Percentiles rank a stretch among this genome's conserved stretches.
phyloP scores from a whole-genome alignment of 2,888 invertebrate genomes.

The Agonopterix alstromeriana region DNA sequence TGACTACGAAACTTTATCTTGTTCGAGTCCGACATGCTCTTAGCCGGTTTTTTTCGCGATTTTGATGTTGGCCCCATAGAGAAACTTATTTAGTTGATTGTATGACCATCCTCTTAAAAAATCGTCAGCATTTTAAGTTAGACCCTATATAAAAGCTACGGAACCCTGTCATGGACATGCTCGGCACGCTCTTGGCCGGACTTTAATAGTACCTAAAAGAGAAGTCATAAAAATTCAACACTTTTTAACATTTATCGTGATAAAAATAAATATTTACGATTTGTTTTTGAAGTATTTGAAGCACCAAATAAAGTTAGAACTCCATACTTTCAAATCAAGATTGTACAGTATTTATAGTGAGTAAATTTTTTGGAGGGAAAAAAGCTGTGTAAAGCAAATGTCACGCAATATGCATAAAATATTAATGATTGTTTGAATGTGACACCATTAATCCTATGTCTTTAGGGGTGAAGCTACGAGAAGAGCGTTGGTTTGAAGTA shows the following conservation, averaged over 20 bases:
- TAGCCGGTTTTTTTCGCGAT: too few species aligned
- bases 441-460: slow-evolving; percentile 36
- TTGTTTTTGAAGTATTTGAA: slow-evolving; percentile 12
- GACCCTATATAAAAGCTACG: too few species aligned
- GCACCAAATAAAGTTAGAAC: slow-evolving; percentile 9
- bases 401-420: slow-evolving; percentile 26
- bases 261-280: slow-evolving; percentile 10
- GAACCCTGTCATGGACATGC: too few species aligned
- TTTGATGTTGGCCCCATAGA: too few species aligned
- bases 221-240: background rate
- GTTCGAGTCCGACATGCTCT: too few species aligned
- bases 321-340: slow-evolving; percentile 6
- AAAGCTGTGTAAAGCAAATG: slow-evolving; percentile 13
- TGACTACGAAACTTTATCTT: too few species aligned
- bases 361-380: slow-evolving; percentile 4
- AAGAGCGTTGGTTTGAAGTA: background rate
- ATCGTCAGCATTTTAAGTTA: too few species aligned
- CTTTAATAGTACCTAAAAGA: too few species aligned
- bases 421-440: slow-evolving; percentile 19
- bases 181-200: too few species aligned
- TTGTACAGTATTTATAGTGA: slow-evolving; percentile 10
- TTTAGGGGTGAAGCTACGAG: slow-evolving; percentile 14
- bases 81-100: too few species aligned
- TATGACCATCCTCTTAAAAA: too few species aligned
- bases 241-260: slow-evolving; percentile 7